Percentiles rank a stretch among this genome's conserved stretches.
These are phyloP conservation scores for Cygnus buccinator DNA, from an alignment of 2,113 vertebrate species.

Conservation along the genomic window DNA sequence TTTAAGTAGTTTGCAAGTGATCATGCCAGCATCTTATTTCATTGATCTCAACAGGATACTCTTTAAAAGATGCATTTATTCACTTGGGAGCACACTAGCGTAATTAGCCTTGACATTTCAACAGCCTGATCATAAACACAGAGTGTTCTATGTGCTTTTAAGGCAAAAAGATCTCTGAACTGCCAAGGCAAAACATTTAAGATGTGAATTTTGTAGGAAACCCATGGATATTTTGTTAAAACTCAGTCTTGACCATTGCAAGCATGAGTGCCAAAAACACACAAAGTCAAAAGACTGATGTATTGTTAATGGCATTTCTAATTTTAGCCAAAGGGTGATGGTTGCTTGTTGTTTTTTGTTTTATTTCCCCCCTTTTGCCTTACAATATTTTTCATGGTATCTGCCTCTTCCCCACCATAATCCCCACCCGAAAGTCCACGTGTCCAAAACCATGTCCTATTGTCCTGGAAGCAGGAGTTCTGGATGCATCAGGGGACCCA, in stretches of 20 bases:
- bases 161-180: slow-evolving; percentile 54
- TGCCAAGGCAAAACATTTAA: slow-evolving; percentile 2
- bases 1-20: slow-evolving; percentile 9
- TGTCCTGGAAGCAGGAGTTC: not conserved
- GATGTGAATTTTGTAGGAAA: slow-evolving; percentile 49
- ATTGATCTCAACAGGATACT: slow-evolving; percentile 47
- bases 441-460: not conserved
- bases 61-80: slow-evolving; percentile 43
- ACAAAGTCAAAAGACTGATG: slow-evolving; percentile 1
- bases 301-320: slow-evolving; percentile 4
- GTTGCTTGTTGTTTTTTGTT: no score
- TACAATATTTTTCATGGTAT: not conserved
- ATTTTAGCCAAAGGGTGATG: not conserved
- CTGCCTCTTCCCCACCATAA: not conserved
- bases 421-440: not conserved
- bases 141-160: slow-evolving; percentile 65
- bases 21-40: slow-evolving; percentile 33
- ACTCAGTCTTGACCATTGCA: not conserved
- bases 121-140: slow-evolving; percentile 49
- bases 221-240: not conserved
- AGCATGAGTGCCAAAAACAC: slow-evolving; percentile 6
- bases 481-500: not conserved
- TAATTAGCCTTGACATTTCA: slow-evolving; percentile 65
- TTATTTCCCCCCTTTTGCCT: not conserved
- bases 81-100: slow-evolving; percentile 28